Percentiles rank a stretch among this genome's conserved stretches.
Conservation (phyloP, 2,113 vertebrate species). For the Pseudorectes ferrugineus region DNA sequence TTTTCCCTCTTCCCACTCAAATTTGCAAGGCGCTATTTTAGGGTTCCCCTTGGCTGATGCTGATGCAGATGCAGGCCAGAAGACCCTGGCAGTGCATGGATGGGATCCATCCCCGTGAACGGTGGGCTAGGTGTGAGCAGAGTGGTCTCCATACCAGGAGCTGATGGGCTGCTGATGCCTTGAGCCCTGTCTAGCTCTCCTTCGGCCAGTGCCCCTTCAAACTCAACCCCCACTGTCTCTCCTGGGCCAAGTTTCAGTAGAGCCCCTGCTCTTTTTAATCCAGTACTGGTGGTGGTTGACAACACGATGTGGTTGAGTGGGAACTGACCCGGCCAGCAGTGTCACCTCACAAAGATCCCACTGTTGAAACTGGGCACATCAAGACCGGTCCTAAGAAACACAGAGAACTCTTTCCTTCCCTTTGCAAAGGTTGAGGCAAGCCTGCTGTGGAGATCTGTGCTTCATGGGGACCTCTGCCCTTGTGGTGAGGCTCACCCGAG, state of each 20-base stretch:
- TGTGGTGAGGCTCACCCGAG: not conserved
- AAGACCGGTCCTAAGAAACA: not conserved
- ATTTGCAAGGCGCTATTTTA: not conserved
- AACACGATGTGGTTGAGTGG: fast-evolving
- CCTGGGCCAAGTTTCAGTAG: not conserved
- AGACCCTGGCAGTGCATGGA: not conserved
- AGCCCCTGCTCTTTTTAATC: not conserved
- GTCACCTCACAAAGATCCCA: fast-evolving
- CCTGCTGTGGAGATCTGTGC: too few species aligned
- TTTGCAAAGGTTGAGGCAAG: not conserved
- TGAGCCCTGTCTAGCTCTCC: not conserved
- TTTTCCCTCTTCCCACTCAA: not conserved
- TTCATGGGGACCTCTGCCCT: not conserved
- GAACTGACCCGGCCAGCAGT: fast-evolving
- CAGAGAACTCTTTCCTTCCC: not conserved
- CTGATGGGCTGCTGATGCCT: not conserved
- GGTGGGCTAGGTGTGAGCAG: fast-evolving
- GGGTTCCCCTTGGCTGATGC: not conserved
- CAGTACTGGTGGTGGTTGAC: not conserved
- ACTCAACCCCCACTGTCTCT: not conserved
- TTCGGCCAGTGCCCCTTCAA: not conserved
- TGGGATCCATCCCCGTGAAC: fast-evolving
- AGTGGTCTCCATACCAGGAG: fast-evolving
- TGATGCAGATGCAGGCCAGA: not conserved
- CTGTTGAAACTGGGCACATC: not conserved